These are phyloP conservation scores for Drosophila barbarae DNA, from an alignment of 2,888 invertebrate genomes.

Conservation along the genomic window DNA sequence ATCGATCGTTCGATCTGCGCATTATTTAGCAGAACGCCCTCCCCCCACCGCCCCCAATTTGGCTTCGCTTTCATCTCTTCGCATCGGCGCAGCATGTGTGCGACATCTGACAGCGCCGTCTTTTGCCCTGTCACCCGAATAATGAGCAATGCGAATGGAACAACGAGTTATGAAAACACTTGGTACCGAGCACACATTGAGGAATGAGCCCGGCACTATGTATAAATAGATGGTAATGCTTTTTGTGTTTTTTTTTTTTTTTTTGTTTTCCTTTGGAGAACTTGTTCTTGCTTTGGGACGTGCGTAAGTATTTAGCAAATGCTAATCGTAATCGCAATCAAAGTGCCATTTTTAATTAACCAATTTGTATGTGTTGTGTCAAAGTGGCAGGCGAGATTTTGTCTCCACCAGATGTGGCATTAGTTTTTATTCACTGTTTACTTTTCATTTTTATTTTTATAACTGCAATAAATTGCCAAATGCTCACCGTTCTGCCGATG, in stretches of 20 bases:
- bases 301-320: constrained; percentile 15
- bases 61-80: constrained; percentile 23
- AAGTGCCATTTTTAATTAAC: constrained; percentile 54
- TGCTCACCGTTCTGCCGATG: constrained; percentile 31
- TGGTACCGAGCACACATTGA: not conserved
- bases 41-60: not conserved
- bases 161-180: constrained; percentile 36
- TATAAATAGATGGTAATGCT: constrained; percentile 10
- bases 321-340: constrained; percentile 16
- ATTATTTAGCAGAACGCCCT: not conserved
- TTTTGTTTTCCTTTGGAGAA: constrained; percentile 8
- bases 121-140: constrained; percentile 34
- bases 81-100: constrained; percentile 23
- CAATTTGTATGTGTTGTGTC: constrained; percentile 62
- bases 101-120: constrained; percentile 23
- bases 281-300: constrained; percentile 14
- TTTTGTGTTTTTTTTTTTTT: not conserved
- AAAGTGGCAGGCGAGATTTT: constrained; percentile 37
- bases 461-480: constrained; percentile 51
- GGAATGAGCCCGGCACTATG: constrained; percentile 10
- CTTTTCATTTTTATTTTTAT: constrained; percentile 43
- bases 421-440: constrained; percentile 6
- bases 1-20: constrained; percentile 1
- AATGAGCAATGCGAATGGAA: constrained; percentile 28
- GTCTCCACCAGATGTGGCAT: constrained; percentile 15